phyloP scores from a whole-genome alignment of 2,113 vertebrate genomes.

The Diglossa brunneiventris region DNA sequence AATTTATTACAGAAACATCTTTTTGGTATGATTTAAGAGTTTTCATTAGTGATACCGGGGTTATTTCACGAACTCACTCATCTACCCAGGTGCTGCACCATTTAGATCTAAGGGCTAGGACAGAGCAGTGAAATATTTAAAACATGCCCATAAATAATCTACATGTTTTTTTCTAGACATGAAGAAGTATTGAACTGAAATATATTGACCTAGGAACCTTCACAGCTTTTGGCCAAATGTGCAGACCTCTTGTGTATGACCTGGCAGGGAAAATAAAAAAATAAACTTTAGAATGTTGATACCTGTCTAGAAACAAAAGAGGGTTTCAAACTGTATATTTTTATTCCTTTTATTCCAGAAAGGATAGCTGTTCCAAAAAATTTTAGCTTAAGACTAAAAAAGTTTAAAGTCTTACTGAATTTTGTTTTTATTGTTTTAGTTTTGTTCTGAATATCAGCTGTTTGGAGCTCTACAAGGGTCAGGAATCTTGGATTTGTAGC shows the following conservation, averaged over 20 bases:
- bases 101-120: neutral
- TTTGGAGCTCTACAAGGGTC: neutral
- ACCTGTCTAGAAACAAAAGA: neutral
- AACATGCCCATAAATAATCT: neutral
- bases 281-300: neutral
- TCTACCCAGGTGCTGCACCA: neutral
- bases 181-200: neutral
- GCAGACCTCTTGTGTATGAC: neutral
- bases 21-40: neutral
- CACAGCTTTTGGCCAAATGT: slow-evolving; percentile 34
- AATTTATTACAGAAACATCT: neutral
- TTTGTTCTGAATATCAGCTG: neutral
- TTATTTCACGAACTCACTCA: neutral
- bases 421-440: neutral
- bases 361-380: neutral
- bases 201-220: neutral
- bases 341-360: neutral
- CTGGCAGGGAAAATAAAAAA: neutral
- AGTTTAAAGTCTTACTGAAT: neutral
- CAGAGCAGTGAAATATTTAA: neutral
- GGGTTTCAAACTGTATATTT: neutral
- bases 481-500: neutral
- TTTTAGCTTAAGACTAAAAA: neutral
- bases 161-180: neutral
- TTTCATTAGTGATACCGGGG: neutral